Base-by-base conservation (phyloP, 2,113 vertebrate genomes). In the Saccopteryx bilineata region DNA sequence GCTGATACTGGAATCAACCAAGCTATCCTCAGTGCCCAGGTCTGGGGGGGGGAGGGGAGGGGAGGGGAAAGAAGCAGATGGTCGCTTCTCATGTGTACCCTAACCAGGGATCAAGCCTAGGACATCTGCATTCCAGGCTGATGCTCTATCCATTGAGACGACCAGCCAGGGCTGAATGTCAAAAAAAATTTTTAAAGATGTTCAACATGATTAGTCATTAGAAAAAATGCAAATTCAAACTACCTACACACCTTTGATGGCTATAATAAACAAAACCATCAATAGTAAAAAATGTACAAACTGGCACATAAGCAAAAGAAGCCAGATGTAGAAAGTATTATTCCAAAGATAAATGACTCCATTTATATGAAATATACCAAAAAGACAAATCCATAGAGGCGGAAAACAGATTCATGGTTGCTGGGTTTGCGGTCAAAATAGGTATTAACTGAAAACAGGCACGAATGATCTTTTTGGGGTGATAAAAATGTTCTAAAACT, bases 291-390 rank as follows among this genome's bases (percentile, higher is more conserved):
- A 50, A 46, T 65, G 21, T 23, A 5, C 26, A 92, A 87, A 87
- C 11, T 83, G 61, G 54, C 84, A 31, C 63, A 74, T 80, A 74
- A 58, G 24, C 66, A 90, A 87, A 94, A 90, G 63, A 39, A 74
- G 13, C 13, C 28, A 87, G 24, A 48, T 52, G 61, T 17, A 89
- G 90, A 91, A 85, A 9, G 46, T 48, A 60, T 71, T 66, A 85
- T 61, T 75, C 21, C 48, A 85, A 85, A 88, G 61, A 76, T 54
- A 17, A 1, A 69, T 23, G 19, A 84, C 61, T 69, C 46, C 7
- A 69, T 31, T 84, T 88, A 95, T n/a, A 85, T 91, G 26, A 91
- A 93, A 85, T 90, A 92, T n/a, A 88, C 9, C 23, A 78, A 68
- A 91, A n/a, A 48, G 8, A 17, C 33, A 75, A 76, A 88, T 88